These are phyloP conservation scores for Polyergus mexicanus DNA, from an alignment of 1,140 invertebrate species.

Conservation along the genomic window DNA sequence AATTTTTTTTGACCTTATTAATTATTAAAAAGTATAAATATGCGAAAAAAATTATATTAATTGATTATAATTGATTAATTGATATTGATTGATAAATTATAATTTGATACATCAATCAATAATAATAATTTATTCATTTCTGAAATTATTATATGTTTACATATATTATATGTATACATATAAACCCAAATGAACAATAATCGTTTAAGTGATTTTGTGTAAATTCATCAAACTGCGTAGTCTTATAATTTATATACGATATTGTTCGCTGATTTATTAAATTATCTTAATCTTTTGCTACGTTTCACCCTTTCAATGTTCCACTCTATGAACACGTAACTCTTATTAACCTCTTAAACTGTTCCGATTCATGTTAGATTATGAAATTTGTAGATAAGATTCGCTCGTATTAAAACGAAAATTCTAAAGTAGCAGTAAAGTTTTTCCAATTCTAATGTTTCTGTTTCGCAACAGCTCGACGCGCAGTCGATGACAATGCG, in stretches of 20 bases:
- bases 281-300: background rate
- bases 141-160: background rate
- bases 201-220: background rate
- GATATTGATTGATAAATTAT: too few relatives aligned
- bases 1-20: too few relatives aligned
- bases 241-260: background rate
- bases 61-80: too few relatives aligned
- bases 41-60: too few relatives aligned
- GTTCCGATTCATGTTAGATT: background rate
- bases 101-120: too few relatives aligned
- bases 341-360: background rate
- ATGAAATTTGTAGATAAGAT: background rate
- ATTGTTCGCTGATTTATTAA: constrained; percentile 1
- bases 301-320: background rate
- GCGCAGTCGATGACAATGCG: constrained; percentile 24
- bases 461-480: background rate
- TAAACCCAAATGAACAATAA: background rate
- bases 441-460: constrained; percentile 25
- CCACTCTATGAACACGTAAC: background rate
- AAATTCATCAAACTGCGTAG: background rate
- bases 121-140: too few relatives aligned
- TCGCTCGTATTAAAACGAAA: background rate
- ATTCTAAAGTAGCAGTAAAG: background rate
- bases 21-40: too few relatives aligned
- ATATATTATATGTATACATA: background rate